Percentiles rank a stretch among this genome's conserved stretches.
These are phyloP conservation scores for Diaprepes abbreviatus DNA, from an alignment of 2,888 invertebrate species.

Conservation along the genomic window DNA sequence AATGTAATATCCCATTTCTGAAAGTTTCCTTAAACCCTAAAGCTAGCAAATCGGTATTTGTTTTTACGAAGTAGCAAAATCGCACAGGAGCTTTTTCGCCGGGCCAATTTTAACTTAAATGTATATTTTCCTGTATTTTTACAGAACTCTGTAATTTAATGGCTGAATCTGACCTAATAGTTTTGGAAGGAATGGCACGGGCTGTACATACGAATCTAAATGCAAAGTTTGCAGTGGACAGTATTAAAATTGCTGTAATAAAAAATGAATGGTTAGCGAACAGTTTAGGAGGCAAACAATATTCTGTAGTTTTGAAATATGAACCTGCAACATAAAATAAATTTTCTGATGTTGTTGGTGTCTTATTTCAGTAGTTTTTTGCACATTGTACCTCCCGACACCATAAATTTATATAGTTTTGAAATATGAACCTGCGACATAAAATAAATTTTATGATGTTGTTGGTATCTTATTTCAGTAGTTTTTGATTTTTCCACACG, in stretches of 20 bases:
- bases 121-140: constrained; percentile 47
- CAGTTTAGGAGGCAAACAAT: constrained; percentile 90
- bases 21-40: no score
- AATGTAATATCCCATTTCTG: no score
- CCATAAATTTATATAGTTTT: constrained; percentile 93
- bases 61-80: no score
- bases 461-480: no score
- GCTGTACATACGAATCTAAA: constrained; percentile 95
- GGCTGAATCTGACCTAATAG: constrained; percentile 88
- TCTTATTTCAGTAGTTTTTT: no score
- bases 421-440: constrained; percentile 75
- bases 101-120: no score
- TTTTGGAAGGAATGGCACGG: constrained; percentile 98
- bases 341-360: constrained; percentile 11
- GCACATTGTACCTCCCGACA: no score
- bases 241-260: constrained; percentile 92
- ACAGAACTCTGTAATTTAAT: constrained; percentile 83
- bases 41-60: no score
- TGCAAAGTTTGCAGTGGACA: constrained; percentile 90
- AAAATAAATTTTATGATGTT: constrained; percentile 28
- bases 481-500: no score
- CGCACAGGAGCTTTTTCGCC: no score
- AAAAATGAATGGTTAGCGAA: constrained; percentile 96
- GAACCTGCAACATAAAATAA: constrained; percentile 65
- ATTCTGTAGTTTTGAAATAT: constrained; percentile 92